Conservation (phyloP, 2,888 invertebrate genomes). For the Dryococelus australis region DNA sequence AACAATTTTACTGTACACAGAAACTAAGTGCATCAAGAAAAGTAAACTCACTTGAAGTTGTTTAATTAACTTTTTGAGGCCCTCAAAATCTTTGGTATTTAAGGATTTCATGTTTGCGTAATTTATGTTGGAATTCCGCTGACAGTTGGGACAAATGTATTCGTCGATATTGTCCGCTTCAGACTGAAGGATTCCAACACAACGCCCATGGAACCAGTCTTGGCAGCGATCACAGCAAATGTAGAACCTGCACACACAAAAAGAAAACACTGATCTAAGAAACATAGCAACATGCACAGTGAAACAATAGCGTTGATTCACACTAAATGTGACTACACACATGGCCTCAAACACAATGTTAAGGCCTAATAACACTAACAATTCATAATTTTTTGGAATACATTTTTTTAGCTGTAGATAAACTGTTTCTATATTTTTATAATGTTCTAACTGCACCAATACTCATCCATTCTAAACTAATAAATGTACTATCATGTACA, state of each 20-base stretch:
- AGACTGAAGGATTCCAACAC: conserved; percentile 93
- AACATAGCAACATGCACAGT: neutral
- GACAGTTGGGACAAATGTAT: conserved; percentile 96
- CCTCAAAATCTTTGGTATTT: conserved; percentile 79
- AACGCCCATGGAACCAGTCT: conserved; percentile 98
- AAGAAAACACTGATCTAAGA: no score
- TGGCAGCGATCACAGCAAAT: conserved; percentile 99
- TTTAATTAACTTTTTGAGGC: conserved; percentile 84
- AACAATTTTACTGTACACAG: neutral
- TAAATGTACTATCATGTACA: no score
- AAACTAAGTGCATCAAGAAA: neutral
- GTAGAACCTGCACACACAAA: conserved; percentile 77
- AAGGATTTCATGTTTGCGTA: conserved; percentile 90
- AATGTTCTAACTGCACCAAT: no score
- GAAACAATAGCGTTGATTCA: no score
- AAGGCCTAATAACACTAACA: no score
- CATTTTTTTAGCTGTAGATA: no score
- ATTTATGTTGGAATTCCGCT: conserved; percentile 87
- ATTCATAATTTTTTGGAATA: no score
- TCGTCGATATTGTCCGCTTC: conserved; percentile 95
- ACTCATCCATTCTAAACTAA: no score
- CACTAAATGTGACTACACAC: no score
- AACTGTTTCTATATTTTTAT: no score
- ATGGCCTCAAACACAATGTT: no score
- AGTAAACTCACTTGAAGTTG: conserved; percentile 75